These are phyloP conservation scores for Octopus bimaculoides DNA, from an alignment of 1,140 invertebrate species.

Conservation along the genomic window DNA sequence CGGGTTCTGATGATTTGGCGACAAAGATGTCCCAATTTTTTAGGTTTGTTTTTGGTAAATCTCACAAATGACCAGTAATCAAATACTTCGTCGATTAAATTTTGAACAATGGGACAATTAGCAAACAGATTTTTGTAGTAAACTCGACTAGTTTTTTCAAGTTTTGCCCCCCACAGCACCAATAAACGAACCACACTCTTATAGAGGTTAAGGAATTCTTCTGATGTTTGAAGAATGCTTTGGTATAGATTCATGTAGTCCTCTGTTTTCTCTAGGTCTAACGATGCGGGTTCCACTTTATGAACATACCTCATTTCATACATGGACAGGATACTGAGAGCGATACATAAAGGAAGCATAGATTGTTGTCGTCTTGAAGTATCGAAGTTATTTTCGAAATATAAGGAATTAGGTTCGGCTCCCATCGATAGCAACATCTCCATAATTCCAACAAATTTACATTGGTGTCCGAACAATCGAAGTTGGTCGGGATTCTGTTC, in stretches of 20 bases:
- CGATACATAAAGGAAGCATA: conserved; percentile 20
- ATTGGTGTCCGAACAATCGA: conserved; percentile 22
- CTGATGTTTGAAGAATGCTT: background rate
- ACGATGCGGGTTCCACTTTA: background rate
- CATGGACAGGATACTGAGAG: conserved; percentile 24
- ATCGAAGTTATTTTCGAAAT: conserved; percentile 4
- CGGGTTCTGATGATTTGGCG: conserved; percentile 28
- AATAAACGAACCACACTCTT: conserved; percentile 32
- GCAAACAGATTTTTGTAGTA: conserved; percentile 15
- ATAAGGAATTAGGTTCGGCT: conserved; percentile 23
- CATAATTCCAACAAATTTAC: conserved; percentile 28
- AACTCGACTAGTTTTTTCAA: conserved; percentile 1
- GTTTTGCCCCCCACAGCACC: conserved; percentile 23
- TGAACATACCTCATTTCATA: conserved; percentile 22
- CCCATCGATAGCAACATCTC: conserved; percentile 30
- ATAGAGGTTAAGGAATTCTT: conserved; percentile 23
- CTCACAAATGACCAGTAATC: conserved; percentile 25
- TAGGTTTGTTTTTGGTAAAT: conserved; percentile 20
- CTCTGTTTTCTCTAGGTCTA: background rate
- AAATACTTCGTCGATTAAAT: conserved; percentile 29
- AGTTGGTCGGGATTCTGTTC: conserved; percentile 17
- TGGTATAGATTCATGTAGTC: background rate
- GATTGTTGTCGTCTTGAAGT: background rate
- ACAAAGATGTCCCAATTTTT: conserved; percentile 31
- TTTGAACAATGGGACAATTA: conserved; percentile 12